Evolutionary conservation across 2,888 invertebrate species (phyloP), one percentile per base, ranked within the genome.

Genomic region (Eumacrocentrus americanus): DNA sequence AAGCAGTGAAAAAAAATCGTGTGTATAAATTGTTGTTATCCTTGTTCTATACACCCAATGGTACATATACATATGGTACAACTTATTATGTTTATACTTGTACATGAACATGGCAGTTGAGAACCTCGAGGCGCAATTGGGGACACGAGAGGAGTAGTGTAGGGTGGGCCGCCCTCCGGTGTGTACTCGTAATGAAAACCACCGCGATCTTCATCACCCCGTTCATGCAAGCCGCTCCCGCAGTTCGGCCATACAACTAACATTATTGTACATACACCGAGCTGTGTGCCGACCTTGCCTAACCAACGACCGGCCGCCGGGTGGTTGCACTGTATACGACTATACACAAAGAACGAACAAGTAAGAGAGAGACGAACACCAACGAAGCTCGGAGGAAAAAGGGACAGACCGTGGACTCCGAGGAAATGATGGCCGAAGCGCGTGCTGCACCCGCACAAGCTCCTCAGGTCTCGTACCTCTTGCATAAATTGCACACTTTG

Each of bases 201-300:
- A 64, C 64, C 58, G 59, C 64, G 62, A 67, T 67, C 64, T 65
- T 67, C 65, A 67, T 67, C 67, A 67, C 64, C 62, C 57, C 59
- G 42, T 42, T 59, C 60, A 48, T 57, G 42, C 56, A 63, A 63
- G 58, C 62, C 60, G 54, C 56, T 56, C 40, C 38, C 53, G 50
- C 20, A 58, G 40, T 11, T 20, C 20, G 22, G 11, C 50, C 35
- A 22, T 40, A 57, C 58, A 50, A 23, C 38, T 22, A 38, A 37
- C 52, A 38, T 52, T 52, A 52, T 52, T 40, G 40, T 38, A 38
- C 23, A 37, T 37, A 40, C 37, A 50, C 25, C 40, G 18, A 25
- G 34, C 23, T 16, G 29, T 14, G 35, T 40, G 44, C 54, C 59
- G 59, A 59, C 59, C 59, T 59, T 59, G 54, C 52, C 58, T 40